A percentile compares a stretch with the other conserved stretches of the same genome.
Conservation (phyloP, 2,797 vertebrate species). For the Helostoma temminkii region DNA sequence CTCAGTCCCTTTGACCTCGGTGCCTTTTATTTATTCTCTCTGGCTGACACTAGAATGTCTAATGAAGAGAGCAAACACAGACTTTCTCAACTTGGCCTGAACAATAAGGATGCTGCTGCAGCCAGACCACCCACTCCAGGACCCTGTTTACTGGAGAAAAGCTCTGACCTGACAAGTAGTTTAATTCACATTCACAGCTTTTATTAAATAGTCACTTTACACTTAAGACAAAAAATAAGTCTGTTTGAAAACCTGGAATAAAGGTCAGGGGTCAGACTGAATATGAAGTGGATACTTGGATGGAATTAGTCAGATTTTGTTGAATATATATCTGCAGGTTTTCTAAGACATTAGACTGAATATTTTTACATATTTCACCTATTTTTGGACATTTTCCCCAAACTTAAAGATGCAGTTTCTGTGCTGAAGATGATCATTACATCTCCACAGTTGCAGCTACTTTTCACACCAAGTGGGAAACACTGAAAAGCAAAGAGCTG, state of each 20-base stretch:
- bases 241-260: not conserved
- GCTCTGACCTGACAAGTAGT: slow-evolving; percentile 1
- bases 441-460: too few species aligned
- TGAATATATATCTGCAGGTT: not conserved
- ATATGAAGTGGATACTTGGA: too few species aligned
- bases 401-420: too few species aligned
- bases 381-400: not conserved
- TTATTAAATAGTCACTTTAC: not conserved
- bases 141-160: slow-evolving; percentile 63
- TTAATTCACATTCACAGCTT: slow-evolving; percentile 21
- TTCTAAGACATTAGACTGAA: too few species aligned
- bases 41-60: slow-evolving; percentile 82
- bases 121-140: slow-evolving; percentile 73
- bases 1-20: slow-evolving; percentile 75
- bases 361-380: not conserved
- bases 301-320: not conserved
- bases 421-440: too few species aligned
- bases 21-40: slow-evolving; percentile 73
- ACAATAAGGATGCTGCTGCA: slow-evolving; percentile 57
- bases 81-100: slow-evolving; percentile 57
- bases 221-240: not conserved
- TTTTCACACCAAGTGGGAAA: not conserved
- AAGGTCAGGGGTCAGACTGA: too few species aligned
- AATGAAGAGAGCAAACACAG: slow-evolving; percentile 88
- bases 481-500: too few species aligned